Percentiles rank a stretch among this genome's conserved stretches.
phyloP scores from a whole-genome alignment of 2,888 invertebrate species.

The Synanthedon andrenaeformis region DNA sequence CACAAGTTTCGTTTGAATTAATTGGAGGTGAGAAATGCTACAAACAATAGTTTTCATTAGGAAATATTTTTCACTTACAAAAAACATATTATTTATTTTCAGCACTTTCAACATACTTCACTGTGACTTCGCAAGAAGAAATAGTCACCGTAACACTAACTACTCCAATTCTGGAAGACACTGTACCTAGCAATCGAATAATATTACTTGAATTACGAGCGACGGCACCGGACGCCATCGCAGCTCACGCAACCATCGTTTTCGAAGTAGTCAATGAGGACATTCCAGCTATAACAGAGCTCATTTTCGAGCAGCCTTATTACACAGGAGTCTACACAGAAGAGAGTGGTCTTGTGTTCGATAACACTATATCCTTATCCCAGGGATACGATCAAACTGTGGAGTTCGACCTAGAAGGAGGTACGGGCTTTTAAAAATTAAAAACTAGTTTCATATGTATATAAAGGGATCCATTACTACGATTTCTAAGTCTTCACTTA shows the following conservation, averaged over 20 bases:
- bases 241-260: constrained; percentile 5
- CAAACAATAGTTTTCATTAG: too few relatives aligned
- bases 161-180: constrained; percentile 2
- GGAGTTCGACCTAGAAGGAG: constrained; percentile 19
- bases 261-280: constrained; percentile 5
- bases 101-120: constrained; percentile 15
- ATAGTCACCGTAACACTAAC: constrained; percentile 3
- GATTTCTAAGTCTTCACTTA: background rate
- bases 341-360: constrained; percentile 9
- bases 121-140: background rate
- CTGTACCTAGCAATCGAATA: constrained; percentile 2
- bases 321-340: constrained; percentile 18
- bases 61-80: too few relatives aligned
- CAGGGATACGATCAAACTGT: constrained; percentile 17
- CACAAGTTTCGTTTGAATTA: constrained; percentile 10
- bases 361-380: constrained; percentile 10
- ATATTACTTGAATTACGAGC: constrained; percentile 3
- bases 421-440: constrained; percentile 9
- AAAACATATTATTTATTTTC: constrained; percentile 2
- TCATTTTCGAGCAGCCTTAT: constrained; percentile 14
- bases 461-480: background rate
- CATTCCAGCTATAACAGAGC: background rate
- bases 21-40: constrained; percentile 15
- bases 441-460: background rate
- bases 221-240: constrained; percentile 3